These are phyloP conservation scores for Danionella cerebrum DNA, from an alignment of 2,113 vertebrate genomes.

Conservation along the genomic window DNA sequence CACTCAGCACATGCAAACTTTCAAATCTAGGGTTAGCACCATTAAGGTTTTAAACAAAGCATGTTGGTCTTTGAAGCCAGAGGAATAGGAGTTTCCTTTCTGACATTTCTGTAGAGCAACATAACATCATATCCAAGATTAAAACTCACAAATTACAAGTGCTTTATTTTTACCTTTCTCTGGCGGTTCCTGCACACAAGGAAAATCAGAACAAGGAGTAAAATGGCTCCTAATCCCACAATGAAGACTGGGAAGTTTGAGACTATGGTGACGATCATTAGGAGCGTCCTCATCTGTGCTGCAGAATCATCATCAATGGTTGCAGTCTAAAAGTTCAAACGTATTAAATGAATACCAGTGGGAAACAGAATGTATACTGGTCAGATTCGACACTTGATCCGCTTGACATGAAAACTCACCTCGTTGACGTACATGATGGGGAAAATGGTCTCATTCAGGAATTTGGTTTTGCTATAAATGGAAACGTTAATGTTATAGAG, in stretches of 20 bases:
- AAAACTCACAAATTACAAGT: too few species aligned
- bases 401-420: conserved; percentile 58
- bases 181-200: conserved; percentile 66
- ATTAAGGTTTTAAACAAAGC: too few species aligned
- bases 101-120: neutral
- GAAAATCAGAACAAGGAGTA: conserved; percentile 62
- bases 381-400: too few species aligned
- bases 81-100: too few species aligned
- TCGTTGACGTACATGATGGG: conserved; percentile 74
- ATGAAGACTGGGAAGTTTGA: conserved; percentile 70
- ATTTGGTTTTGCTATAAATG: conserved; percentile 54
- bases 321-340: conserved; percentile 50
- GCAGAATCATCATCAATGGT: conserved; percentile 64
- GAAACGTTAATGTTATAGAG: neutral
- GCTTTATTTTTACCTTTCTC: conserved; percentile 60
- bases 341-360: neutral
- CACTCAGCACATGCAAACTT: conserved; percentile 16
- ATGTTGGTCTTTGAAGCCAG: too few species aligned
- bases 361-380: neutral
- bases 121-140: too few species aligned
- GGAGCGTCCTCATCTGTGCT: conserved; percentile 61
- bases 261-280: conserved; percentile 60
- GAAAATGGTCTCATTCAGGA: conserved; percentile 66
- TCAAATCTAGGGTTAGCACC: neutral
- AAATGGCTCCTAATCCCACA: conserved; percentile 61